These are phyloP conservation scores for Odontocolon sp. DNA, from an alignment of 2,888 invertebrate species.

Conservation along the genomic window DNA sequence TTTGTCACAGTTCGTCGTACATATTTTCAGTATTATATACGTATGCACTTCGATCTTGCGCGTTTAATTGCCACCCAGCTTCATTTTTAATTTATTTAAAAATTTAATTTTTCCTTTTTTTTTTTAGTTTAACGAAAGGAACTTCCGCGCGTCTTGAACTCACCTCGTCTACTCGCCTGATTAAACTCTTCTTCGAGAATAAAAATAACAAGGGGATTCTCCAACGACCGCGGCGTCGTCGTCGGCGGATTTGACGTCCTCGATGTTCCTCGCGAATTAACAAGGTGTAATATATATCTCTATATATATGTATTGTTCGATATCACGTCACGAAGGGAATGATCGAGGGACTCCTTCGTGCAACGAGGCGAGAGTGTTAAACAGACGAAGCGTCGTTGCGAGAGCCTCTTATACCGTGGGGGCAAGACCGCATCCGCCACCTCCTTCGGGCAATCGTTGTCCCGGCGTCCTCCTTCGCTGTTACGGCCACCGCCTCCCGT, in stretches of 20 bases:
- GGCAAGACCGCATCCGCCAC: conserved; percentile 62
- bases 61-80: neutral
- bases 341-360: conserved; percentile 48
- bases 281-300: neutral
- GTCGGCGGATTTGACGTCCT: neutral
- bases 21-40: neutral
- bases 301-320: neutral
- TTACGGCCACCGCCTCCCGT: conserved; percentile 58
- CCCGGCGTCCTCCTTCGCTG: conserved; percentile 30
- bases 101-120: neutral
- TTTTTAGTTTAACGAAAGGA: neutral
- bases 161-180: conserved; percentile 51
- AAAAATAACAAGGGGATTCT: conserved; percentile 10
- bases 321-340: conserved; percentile 11
- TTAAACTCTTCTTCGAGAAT: conserved; percentile 16
- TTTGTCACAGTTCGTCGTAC: conserved; percentile 9
- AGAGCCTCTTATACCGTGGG: conserved; percentile 77
- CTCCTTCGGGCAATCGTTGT: conserved; percentile 50
- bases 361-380: conserved; percentile 77
- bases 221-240: conserved; percentile 33
- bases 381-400: conserved; percentile 76
- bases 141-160: conserved; percentile 19
- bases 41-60: conserved; percentile 27
- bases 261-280: conserved; percentile 15
- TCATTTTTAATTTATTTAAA: neutral